phyloP scores from a whole-genome alignment of 2,113 vertebrate species.

The Aldabrachelys gigantea region DNA sequence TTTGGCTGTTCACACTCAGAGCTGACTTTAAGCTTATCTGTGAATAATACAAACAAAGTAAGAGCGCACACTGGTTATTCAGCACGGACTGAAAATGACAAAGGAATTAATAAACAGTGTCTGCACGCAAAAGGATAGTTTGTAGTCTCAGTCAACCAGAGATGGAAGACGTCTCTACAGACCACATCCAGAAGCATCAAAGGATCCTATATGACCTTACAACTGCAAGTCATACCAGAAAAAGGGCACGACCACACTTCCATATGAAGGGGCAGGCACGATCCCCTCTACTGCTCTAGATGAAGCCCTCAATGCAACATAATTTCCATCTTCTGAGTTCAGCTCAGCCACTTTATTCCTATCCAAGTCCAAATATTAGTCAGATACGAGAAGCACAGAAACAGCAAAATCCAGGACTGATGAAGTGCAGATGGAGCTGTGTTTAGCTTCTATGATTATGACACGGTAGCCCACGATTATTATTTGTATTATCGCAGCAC shows the following conservation, averaged over 20 bases:
- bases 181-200: neutral
- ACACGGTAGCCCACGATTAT: accelerated
- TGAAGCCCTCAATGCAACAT: neutral
- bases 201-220: neutral
- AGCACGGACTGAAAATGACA: neutral
- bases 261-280: neutral
- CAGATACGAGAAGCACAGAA: neutral
- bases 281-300: neutral
- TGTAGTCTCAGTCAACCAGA: neutral
- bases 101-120: neutral
- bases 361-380: neutral
- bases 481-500: neutral
- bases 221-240: neutral
- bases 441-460: neutral
- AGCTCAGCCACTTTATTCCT: neutral
- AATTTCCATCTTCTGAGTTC: neutral
- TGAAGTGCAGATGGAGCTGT: accelerated
- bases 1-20: constrained; percentile 75
- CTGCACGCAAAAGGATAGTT: neutral
- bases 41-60: neutral
- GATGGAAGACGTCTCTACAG: accelerated
- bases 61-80: neutral
- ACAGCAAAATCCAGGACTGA: neutral
- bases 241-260: neutral
- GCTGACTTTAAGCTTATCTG: constrained; percentile 80